Evolutionary conservation across 2,888 invertebrate species (phyloP).

Genomic region (Apamea anceps): DNA sequence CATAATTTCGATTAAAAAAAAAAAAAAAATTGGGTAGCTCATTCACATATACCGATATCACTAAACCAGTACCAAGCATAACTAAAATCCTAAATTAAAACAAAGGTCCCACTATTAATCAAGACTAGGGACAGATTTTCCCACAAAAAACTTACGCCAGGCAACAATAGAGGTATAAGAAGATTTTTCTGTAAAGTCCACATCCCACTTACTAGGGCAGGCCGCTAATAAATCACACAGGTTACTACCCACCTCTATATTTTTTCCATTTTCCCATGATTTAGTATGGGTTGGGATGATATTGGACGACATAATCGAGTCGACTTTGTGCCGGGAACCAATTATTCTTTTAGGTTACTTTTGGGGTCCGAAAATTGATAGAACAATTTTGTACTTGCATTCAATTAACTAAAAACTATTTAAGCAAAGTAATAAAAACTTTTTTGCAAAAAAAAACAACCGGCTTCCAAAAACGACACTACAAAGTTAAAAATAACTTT

Average conservation of each 20-base stretch:
- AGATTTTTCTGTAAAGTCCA: slow-evolving; percentile 44
- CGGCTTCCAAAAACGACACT: no score
- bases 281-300: slow-evolving; percentile 54
- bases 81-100: neutral
- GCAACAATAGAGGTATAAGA: slow-evolving; percentile 47
- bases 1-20: neutral
- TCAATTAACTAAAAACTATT: neutral
- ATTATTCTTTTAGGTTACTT: slow-evolving; percentile 43
- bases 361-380: neutral
- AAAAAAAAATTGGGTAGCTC: neutral
- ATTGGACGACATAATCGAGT: slow-evolving; percentile 62
- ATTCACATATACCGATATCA: neutral
- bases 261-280: slow-evolving; percentile 64
- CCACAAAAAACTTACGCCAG: slow-evolving; percentile 27
- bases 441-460: no score
- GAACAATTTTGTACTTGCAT: neutral
- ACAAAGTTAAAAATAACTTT: no score
- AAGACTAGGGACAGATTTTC: neutral
- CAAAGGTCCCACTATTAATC: slow-evolving; percentile 4
- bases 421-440: neutral
- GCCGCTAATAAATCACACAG: slow-evolving; percentile 57
- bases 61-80: neutral
- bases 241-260: slow-evolving; percentile 62
- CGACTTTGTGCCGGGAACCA: slow-evolving; percentile 41
- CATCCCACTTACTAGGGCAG: slow-evolving; percentile 31